These are phyloP conservation scores for Sympetrum striolatum DNA, from an alignment of 2,888 invertebrate genomes.

Conservation along the genomic window DNA sequence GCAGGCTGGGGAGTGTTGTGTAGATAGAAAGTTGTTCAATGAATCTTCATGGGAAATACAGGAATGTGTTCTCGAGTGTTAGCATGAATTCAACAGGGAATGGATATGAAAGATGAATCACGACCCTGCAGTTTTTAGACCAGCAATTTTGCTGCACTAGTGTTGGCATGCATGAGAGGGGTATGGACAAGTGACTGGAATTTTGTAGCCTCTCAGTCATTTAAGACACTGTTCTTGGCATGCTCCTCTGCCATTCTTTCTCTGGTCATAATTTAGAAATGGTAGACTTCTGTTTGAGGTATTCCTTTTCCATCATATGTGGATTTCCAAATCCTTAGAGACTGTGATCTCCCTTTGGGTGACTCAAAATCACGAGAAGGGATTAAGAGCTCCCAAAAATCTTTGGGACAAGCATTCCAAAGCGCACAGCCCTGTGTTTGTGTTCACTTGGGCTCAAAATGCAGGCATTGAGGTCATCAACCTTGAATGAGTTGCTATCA, in stretches of 20 bases:
- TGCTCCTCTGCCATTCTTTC: background rate
- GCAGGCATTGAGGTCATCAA: background rate
- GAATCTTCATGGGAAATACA: background rate
- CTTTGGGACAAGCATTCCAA: slow-evolving; percentile 38
- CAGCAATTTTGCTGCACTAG: background rate
- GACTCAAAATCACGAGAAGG: slow-evolving; percentile 35
- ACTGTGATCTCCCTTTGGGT: slow-evolving; percentile 40
- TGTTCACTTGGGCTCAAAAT: background rate
- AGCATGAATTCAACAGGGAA: background rate
- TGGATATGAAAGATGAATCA: background rate
- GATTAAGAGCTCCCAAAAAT: background rate
- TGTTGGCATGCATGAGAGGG: background rate
- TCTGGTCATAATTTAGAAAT: slow-evolving; percentile 25
- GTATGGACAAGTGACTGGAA: background rate
- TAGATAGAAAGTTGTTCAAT: background rate
- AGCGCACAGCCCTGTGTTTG: slow-evolving; percentile 18
- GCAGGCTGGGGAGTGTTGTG: background rate
- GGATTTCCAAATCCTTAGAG: slow-evolving; percentile 14
- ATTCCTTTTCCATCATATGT: background rate
- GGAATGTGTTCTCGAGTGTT: background rate
- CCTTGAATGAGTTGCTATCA: background rate
- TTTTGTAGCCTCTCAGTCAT: background rate
- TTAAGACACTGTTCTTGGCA: background rate
- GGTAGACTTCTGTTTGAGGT: background rate
- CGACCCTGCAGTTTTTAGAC: background rate